Evolutionary conservation across 2,797 vertebrate genomes (phyloP).

Genomic region (Acrocephalus scirpaceus): DNA sequence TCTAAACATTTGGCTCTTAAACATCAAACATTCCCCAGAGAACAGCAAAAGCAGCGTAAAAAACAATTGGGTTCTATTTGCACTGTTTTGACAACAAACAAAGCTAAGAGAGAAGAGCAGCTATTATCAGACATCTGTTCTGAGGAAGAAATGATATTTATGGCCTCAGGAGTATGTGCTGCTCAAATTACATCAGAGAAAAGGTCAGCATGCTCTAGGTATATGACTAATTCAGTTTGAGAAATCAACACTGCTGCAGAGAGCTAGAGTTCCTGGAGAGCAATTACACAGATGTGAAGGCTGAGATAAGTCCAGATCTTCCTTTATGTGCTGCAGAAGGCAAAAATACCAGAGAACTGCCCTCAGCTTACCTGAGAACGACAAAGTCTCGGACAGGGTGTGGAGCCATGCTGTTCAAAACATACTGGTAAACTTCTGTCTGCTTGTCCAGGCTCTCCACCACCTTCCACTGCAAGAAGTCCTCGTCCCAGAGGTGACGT

Average conservation of each 20-base stretch:
- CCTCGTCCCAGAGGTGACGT: conserved; percentile 96
- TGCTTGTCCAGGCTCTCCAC: conserved; percentile 91
- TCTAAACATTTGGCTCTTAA: conserved; percentile 32
- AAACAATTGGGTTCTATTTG: conserved; percentile 15
- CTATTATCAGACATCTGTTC: conserved; percentile 53
- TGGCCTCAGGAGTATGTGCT: conserved; percentile 31
- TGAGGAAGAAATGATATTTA: conserved; percentile 49
- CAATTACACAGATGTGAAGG: background rate
- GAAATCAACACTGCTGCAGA: background rate
- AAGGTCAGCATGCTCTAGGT: conserved; percentile 54
- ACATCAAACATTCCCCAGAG: conserved; percentile 4
- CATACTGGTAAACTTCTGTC: conserved; percentile 94
- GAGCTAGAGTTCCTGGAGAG: background rate
- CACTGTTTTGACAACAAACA: conserved; percentile 62
- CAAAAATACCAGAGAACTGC: background rate
- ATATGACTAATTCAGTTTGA: conserved; percentile 12
- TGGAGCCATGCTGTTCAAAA: conserved; percentile 93
- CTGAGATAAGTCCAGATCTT: background rate
- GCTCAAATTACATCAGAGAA: conserved; percentile 36
- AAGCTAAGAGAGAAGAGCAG: conserved; percentile 26
- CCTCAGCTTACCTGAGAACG: conserved; percentile 86
- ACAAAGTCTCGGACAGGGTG: conserved; percentile 94
- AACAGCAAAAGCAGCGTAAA: background rate
- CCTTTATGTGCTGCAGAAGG: background rate
- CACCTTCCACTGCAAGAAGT: conserved; percentile 95